Conservation (phyloP, 2,888 invertebrate species). For the Tinea pellionella region DNA sequence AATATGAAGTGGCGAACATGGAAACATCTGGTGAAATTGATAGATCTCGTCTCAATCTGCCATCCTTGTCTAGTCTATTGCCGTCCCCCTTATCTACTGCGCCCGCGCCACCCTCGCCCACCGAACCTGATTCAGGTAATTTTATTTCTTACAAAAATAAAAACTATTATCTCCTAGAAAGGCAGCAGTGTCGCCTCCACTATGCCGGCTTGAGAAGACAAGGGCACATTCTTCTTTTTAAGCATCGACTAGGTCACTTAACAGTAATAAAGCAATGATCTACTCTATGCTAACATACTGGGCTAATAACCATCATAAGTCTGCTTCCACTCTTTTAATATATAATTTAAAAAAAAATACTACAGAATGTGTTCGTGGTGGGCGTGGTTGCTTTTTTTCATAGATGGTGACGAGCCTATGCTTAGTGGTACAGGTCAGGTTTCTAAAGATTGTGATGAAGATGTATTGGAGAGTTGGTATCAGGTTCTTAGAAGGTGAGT, state of each 20-base stretch:
- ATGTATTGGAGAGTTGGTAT: slow-evolving; percentile 92
- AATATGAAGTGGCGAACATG: slow-evolving; percentile 81
- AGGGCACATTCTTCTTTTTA: no score
- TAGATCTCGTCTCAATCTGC: slow-evolving; percentile 77
- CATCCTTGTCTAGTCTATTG: slow-evolving; percentile 78
- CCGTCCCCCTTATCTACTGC: slow-evolving; percentile 79
- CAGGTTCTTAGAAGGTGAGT: slow-evolving; percentile 81
- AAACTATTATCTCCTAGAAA: no score
- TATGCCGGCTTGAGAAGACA: no score
- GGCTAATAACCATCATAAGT: no score
- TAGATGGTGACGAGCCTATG: slow-evolving; percentile 93
- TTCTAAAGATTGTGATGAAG: slow-evolving; percentile 95
- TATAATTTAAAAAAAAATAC: no score
- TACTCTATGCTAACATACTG: no score
- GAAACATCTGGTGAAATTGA: slow-evolving; percentile 85
- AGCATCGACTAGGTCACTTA: no score
- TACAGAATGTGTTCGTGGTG: no score
- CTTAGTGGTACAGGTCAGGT: slow-evolving; percentile 98
- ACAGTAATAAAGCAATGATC: no score
- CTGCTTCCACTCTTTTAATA: no score
- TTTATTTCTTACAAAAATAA: background rate
- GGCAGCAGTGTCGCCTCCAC: no score
- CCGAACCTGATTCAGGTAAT: slow-evolving; percentile 78
- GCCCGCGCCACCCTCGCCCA: slow-evolving; percentile 80
- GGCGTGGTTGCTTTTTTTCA: background rate